Evolutionary conservation across 2,888 invertebrate species (phyloP).

Genomic region (Allophyes oxyacanthae): DNA sequence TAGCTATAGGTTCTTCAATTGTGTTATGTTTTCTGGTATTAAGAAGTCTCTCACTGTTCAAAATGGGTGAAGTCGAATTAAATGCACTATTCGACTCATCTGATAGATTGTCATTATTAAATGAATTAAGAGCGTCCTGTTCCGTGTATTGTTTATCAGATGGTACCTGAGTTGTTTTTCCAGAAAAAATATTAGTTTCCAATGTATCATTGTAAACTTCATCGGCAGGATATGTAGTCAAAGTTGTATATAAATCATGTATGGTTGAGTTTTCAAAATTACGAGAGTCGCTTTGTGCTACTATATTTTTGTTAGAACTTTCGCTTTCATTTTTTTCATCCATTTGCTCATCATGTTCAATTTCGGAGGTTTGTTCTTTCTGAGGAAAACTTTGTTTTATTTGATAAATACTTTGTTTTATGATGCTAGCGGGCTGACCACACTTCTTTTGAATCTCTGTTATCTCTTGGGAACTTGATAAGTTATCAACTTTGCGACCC

Average conservation of each 20-base stretch:
- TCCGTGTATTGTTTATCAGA: not conserved
- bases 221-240: not conserved
- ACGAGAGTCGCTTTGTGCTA: not conserved
- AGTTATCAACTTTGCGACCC: conserved; percentile 34
- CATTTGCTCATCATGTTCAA: conserved; percentile 1
- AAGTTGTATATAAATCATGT: conserved; percentile 1
- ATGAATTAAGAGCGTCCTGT: not conserved
- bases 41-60: not conserved
- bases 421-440: conserved; percentile 39
- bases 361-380: conserved; percentile 2
- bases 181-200: not conserved
- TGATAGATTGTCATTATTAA: not conserved
- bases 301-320: conserved; percentile 4
- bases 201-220: conserved; percentile 1
- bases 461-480: conserved; percentile 49
- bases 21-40: conserved; percentile 5
- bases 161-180: not conserved
- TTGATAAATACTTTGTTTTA: conserved; percentile 57
- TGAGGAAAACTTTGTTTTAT: conserved; percentile 37
- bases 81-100: not conserved
- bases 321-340: not conserved
- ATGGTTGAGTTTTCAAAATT: not conserved
- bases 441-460: conserved; percentile 58
- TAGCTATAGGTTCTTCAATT: not conserved
- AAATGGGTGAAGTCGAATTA: not conserved